phyloP scores from a whole-genome alignment of 2,888 invertebrate species.

The Sminthurides aquaticus region DNA sequence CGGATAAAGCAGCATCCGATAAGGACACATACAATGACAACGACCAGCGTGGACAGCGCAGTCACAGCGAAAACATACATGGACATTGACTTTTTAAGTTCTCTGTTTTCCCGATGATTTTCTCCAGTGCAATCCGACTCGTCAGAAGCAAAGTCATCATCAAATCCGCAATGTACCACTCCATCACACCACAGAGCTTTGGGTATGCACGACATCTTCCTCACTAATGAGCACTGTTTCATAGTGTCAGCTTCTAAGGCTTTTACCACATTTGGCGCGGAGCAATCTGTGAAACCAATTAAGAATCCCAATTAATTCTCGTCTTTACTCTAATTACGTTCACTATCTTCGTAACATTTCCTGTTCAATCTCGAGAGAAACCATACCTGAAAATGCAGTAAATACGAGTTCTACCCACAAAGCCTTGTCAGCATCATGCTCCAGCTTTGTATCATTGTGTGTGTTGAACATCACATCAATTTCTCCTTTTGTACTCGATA shows the following conservation, averaged over 20 bases:
- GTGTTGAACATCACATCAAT: constrained; percentile 22
- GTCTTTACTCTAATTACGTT: no score
- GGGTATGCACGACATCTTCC: constrained; percentile 35
- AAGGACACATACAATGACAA: constrained; percentile 36
- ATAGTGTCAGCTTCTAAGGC: constrained; percentile 19
- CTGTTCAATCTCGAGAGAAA: no score
- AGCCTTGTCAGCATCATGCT: constrained; percentile 4
- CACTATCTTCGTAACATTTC: no score
- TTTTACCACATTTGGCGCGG: no score
- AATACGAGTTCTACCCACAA: constrained; percentile 37
- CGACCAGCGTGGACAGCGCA: constrained; percentile 36
- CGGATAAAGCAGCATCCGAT: constrained; percentile 38
- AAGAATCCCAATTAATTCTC: no score
- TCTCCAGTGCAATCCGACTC: constrained; percentile 29
- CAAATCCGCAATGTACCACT: constrained; percentile 37
- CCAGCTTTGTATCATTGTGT: neutral
- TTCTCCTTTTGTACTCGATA: constrained; percentile 11
- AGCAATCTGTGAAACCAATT: no score
- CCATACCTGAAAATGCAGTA: constrained; percentile 35
- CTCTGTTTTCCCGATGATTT: neutral
- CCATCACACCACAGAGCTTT: constrained; percentile 35
- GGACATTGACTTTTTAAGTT: constrained; percentile 22
- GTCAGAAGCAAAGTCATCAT: constrained; percentile 34
- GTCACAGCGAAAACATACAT: constrained; percentile 41
- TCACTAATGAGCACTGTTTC: constrained; percentile 30